These are phyloP conservation scores for Pocillopora damicornis DNA, from an alignment of 64 coral and sea anemone genomes.

Conservation along the genomic window DNA sequence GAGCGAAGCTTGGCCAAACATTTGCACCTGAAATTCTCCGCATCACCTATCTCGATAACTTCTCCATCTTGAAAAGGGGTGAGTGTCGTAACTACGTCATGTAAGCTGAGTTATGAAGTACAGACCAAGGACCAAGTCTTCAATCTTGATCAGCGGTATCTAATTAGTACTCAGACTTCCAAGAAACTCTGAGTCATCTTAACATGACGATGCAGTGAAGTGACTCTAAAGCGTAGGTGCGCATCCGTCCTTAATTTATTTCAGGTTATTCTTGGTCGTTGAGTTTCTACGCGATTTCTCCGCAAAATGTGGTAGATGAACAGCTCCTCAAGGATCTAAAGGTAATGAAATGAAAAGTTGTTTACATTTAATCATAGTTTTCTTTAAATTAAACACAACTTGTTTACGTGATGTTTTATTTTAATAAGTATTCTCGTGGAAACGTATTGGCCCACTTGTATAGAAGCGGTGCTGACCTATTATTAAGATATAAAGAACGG, in stretches of 20 bases:
- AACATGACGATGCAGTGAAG: background rate
- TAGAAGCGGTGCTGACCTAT: no score
- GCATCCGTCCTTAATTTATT: no score
- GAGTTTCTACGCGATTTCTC: background rate
- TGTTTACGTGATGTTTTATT: no score
- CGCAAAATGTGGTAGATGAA: background rate
- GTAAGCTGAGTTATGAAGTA: background rate
- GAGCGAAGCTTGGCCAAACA: constrained; percentile 2
- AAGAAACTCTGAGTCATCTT: no score
- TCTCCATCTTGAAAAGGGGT: constrained; percentile 5
- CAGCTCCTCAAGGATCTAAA: background rate
- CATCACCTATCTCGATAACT: background rate
- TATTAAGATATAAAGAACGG: no score
- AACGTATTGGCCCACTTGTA: no score
- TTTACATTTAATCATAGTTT: background rate
- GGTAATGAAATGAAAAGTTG: background rate
- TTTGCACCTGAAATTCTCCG: constrained; percentile 11
- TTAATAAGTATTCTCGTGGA: no score
- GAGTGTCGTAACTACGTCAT: background rate
- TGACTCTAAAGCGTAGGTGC: no score
- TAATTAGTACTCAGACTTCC: no score
- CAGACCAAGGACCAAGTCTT: background rate
- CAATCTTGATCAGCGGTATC: background rate
- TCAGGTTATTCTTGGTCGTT: no score
- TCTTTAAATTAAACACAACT: no score